Conservation (phyloP, 2,113 vertebrate species). For the Rhipidura dahli region DNA sequence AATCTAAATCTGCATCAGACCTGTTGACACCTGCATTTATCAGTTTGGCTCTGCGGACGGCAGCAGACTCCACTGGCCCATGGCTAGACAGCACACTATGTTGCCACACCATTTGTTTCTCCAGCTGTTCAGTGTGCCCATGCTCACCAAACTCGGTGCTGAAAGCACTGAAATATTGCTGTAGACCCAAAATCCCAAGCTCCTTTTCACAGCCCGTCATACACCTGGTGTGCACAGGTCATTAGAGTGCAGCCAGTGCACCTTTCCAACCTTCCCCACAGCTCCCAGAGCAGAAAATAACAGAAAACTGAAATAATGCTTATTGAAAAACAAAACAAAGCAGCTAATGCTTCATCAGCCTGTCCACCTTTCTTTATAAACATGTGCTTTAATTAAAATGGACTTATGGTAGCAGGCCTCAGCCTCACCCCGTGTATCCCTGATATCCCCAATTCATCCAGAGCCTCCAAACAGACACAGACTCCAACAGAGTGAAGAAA, state of each 20-base stretch:
- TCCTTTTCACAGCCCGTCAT: neutral
- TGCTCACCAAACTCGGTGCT: neutral
- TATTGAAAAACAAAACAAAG: neutral
- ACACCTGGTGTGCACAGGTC: neutral
- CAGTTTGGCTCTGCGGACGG: neutral
- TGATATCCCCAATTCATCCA: no score
- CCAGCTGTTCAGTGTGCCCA: neutral
- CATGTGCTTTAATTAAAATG: neutral
- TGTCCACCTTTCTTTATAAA: neutral
- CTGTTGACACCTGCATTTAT: neutral
- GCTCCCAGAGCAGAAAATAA: neutral
- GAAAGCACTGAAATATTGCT: neutral
- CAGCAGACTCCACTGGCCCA: neutral
- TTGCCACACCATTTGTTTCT: neutral
- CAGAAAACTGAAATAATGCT: neutral
- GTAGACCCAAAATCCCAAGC: neutral
- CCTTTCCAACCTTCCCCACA: neutral
- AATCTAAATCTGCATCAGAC: neutral
- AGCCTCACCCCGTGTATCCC: accelerated
- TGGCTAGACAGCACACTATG: neutral
- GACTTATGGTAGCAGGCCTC: neutral
- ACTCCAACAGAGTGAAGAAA: neutral
- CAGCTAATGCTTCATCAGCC: neutral
- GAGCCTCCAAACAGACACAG: neutral
- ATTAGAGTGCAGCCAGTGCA: neutral